A percentile compares a stretch with the other conserved stretches of the same genome.
Conservation (phyloP, 2,888 invertebrate genomes). For the Marronus borbonicus region DNA sequence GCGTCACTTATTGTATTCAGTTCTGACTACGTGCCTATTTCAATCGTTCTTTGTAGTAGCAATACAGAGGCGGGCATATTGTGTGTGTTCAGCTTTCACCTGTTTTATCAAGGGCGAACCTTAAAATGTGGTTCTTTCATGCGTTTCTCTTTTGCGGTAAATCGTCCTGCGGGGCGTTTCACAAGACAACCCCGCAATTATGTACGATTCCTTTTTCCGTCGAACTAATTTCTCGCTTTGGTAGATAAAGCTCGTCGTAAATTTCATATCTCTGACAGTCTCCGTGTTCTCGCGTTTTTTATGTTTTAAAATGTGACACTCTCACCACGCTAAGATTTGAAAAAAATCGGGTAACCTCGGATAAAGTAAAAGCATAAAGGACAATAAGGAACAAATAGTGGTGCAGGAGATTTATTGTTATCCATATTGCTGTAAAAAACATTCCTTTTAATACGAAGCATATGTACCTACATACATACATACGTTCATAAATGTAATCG, state of each 20-base stretch:
- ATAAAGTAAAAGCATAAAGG: no score
- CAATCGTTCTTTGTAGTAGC: constrained; percentile 11
- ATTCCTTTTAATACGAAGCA: no score
- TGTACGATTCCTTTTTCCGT: constrained; percentile 37
- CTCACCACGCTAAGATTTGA: no score
- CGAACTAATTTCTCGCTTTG: constrained; percentile 40
- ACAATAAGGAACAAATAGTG: no score
- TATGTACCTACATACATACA: no score
- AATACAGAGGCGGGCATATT: constrained; percentile 8
- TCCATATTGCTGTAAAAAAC: no score
- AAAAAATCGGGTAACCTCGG: no score
- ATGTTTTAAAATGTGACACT: no score
- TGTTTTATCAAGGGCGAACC: constrained; percentile 26
- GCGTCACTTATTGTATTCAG: constrained; percentile 13
- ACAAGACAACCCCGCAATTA: constrained; percentile 32
- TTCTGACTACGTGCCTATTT: background rate
- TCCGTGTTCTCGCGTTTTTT: constrained; percentile 6
- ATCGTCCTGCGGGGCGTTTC: constrained; percentile 7
- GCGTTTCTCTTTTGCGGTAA: constrained; percentile 27
- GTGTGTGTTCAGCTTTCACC: constrained; percentile 17
- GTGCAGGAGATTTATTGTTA: no score
- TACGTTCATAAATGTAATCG: no score
- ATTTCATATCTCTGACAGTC: constrained; percentile 37
- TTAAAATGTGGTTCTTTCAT: constrained; percentile 39
- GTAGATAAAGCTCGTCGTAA: constrained; percentile 37